Evolutionary conservation across 1,140 invertebrate genomes (phyloP), one percentile per base, ranked within the genome.

Genomic region (Procambarus virginalis): DNA sequence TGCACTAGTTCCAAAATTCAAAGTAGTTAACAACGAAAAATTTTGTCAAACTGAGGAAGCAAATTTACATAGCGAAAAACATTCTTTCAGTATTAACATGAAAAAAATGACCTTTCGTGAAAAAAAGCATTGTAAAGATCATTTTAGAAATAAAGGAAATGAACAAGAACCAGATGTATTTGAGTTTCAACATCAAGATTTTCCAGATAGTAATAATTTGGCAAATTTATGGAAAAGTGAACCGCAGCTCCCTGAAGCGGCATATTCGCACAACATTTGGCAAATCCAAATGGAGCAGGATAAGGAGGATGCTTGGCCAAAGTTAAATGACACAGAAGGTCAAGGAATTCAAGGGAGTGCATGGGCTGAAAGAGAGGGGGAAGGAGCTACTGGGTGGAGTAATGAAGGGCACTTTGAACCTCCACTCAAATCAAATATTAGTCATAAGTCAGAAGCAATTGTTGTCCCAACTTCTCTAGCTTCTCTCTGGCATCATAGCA

Each of bases 21-120:
- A 94, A 45, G 94, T 95, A 17, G 93, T 94, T 58, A 94, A 95
- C 86, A 95, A 94, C 90, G 95, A 95, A 92, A 95, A 95, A 90
- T 95, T 94, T 90, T 94, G 95, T 77, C 95, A 95, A 93, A 95
- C 95, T 2, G 95, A 95, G 78, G 94, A 95, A 17, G 89, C 93
- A 22, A 77, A 48, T 64, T 9, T 79, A 12, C n/a, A 73, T 6
- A 49, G 60, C n/a, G 49, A 70, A 77, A 45, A 20, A 12, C 73
- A 9, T 12, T 68, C 55, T 51, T 84, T 45, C 8, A 34, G 45
- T 64, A 60, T 76, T 49, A 86, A 51, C 9, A 70, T 83, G 51
- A 76, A 89, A 9, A 83, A 89, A 17, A 8, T 51, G 20, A 45
- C 10, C 3, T n/a, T 48, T 3, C 46, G 49, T 68, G 76, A 84